phyloP scores from a whole-genome alignment of 2,888 invertebrate species.

The Melieria omissa region DNA sequence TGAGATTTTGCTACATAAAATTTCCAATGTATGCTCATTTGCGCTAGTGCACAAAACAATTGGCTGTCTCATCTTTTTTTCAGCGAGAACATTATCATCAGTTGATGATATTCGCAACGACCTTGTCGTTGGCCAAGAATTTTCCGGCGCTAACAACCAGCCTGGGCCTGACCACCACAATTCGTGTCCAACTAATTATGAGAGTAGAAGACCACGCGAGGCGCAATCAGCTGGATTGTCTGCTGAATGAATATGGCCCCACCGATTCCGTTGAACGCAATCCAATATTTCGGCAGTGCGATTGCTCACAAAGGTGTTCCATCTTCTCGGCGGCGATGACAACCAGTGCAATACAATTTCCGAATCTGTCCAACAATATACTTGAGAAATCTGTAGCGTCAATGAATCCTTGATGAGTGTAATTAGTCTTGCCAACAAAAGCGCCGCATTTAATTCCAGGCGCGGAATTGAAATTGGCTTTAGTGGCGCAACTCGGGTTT shows the following conservation, averaged over 20 bases:
- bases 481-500: slow-evolving; percentile 3
- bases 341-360: slow-evolving; percentile 46
- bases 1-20: slow-evolving; percentile 19
- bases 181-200: slow-evolving; percentile 22
- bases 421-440: too few relatives aligned
- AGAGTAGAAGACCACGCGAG: slow-evolving; percentile 39
- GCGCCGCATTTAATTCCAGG: too few relatives aligned
- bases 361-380: slow-evolving; percentile 55
- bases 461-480: slow-evolving; percentile 9
- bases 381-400: too few relatives aligned
- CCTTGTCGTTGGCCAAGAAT: slow-evolving; percentile 21
- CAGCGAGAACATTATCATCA: not conserved
- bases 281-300: slow-evolving; percentile 39
- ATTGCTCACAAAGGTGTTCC: slow-evolving; percentile 42
- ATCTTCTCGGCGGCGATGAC: slow-evolving; percentile 23
- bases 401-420: too few relatives aligned
- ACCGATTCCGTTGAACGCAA: slow-evolving; percentile 27
- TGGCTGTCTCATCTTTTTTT: slow-evolving; percentile 2
- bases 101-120: not conserved
- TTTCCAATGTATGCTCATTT: slow-evolving; percentile 1
- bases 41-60: not conserved
- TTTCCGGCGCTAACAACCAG: slow-evolving; percentile 23
- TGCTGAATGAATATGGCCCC: slow-evolving; percentile 38
- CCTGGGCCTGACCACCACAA: slow-evolving; percentile 43
- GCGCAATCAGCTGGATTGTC: slow-evolving; percentile 44